phyloP scores from a whole-genome alignment of 1,140 invertebrate species.

The Condylostylus longicornis region DNA sequence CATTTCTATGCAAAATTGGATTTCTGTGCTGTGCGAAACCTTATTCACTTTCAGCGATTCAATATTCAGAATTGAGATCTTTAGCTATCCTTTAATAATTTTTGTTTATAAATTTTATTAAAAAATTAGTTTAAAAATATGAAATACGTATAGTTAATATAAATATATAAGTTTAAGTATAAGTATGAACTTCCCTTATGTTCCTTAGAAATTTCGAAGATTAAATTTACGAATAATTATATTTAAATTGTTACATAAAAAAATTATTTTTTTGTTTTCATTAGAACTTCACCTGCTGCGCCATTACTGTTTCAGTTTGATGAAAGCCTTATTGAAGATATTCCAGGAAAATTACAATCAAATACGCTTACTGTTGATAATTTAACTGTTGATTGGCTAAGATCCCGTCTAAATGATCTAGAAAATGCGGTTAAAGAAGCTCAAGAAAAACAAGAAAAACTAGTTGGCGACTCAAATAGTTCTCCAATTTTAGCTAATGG shows the following conservation, averaged over 20 bases:
- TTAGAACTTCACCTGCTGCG: conserved; percentile 54
- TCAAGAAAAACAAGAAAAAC: conserved; percentile 43
- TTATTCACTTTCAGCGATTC: too few relatives aligned
- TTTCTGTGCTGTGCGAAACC: too few relatives aligned
- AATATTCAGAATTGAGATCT: too few relatives aligned
- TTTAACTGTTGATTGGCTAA: conserved; percentile 72
- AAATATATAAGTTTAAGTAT: too few relatives aligned
- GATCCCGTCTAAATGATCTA: conserved; percentile 58
- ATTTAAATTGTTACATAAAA: not conserved
- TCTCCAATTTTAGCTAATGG: conserved; percentile 29
- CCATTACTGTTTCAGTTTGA: conserved; percentile 70
- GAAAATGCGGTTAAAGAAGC: conserved; percentile 54
- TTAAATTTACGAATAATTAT: not conserved
- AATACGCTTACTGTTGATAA: conserved; percentile 81
- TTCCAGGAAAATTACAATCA: conserved; percentile 60
- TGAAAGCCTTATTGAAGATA: conserved; percentile 65
- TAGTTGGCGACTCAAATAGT: conserved; percentile 34
- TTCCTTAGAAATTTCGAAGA: too few relatives aligned
- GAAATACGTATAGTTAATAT: too few relatives aligned
- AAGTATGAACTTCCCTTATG: too few relatives aligned
- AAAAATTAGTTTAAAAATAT: too few relatives aligned
- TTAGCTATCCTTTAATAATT: too few relatives aligned
- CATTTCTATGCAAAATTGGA: too few relatives aligned
- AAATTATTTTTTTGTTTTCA: conserved; percentile 10
- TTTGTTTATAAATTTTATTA: too few relatives aligned